Evolutionary conservation across 2,888 invertebrate genomes (phyloP), one percentile per base, ranked within the genome.

Genomic region (Pterostichus niger): DNA sequence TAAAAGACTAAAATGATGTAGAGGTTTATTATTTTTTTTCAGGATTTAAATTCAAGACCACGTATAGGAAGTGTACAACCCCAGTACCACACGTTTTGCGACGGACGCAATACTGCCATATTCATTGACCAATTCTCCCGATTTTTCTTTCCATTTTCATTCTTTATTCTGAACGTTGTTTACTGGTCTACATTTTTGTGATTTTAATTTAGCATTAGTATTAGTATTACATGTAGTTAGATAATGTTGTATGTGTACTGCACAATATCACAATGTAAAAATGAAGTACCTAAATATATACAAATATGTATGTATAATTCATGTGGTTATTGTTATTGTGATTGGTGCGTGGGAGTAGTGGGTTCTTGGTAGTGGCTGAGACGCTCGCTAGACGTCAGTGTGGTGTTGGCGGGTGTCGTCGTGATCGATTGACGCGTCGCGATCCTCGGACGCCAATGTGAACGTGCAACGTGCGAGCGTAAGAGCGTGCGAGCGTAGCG

Each of bases 101-200:
- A 95, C 89, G 96, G 94, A 78, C 92, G 94, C 83, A 94, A 94
- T 88, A 94, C 94, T 71, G 96, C 96, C 11, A 91, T 97, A 84
- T 96, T 94, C 90, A 97, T 97, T 87, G 97, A 97, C 90, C 94
- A 95, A 87, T 94, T 96, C 89, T 97, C 97, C 71, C 92, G 97
- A 87, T 95, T 96, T 91, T 96, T 97, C 91, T 97, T 97, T 86
- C 97, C 97, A 0, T 96, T 97, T 89, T 96, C 96, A 3, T 97
- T 97, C 91, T 94, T 96, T 87, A 95, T 97, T 87, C 92, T 97
- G n/a, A 97, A 97, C 88, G 94, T 97, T 85, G 95, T 96, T 11
- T 97, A 97, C 89, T 97, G 97, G 97, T 95, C 95, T 86, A 96
- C 96, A 84, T 96, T 96, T 90, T 92, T 94, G 40, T 89, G 86